A percentile compares a stretch with the other conserved stretches of the same genome.
phyloP scores from a whole-genome alignment of 2,797 vertebrate species.

The Macropus fuliginosus region DNA sequence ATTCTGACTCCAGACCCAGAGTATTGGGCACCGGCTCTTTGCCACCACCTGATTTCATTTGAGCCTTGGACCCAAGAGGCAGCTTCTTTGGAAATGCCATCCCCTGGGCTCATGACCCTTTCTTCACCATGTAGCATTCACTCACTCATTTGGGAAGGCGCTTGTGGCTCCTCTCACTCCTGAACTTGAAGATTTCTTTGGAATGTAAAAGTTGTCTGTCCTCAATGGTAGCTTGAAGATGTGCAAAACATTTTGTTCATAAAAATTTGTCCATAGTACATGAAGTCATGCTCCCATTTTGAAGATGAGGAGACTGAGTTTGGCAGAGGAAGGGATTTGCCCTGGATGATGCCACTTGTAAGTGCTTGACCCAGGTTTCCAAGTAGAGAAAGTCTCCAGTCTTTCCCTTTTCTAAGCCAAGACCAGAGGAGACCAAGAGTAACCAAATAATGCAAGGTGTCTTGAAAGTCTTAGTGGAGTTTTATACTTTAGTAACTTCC shows the following conservation, averaged over 20 bases:
- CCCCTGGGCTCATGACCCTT: too few relatives aligned
- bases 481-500: neutral
- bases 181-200: neutral
- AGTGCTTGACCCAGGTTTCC: too few relatives aligned
- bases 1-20: neutral
- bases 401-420: neutral
- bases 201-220: too few relatives aligned
- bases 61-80: too few relatives aligned
- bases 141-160: neutral
- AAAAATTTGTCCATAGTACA: neutral
- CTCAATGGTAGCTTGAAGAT: neutral
- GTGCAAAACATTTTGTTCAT: too few relatives aligned
- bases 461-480: neutral
- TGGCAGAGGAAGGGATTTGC: neutral
- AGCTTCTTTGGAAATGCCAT: neutral
- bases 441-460: too few relatives aligned
- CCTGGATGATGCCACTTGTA: neutral
- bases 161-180: neutral
- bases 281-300: neutral
- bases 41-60: too few relatives aligned
- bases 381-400: too few relatives aligned
- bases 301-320: neutral
- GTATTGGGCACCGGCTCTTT: too few relatives aligned
- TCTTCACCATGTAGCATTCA: too few relatives aligned
- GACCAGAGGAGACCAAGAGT: neutral